phyloP scores from a whole-genome alignment of 2,888 invertebrate genomes.

The Acanthoscelides obtectus region DNA sequence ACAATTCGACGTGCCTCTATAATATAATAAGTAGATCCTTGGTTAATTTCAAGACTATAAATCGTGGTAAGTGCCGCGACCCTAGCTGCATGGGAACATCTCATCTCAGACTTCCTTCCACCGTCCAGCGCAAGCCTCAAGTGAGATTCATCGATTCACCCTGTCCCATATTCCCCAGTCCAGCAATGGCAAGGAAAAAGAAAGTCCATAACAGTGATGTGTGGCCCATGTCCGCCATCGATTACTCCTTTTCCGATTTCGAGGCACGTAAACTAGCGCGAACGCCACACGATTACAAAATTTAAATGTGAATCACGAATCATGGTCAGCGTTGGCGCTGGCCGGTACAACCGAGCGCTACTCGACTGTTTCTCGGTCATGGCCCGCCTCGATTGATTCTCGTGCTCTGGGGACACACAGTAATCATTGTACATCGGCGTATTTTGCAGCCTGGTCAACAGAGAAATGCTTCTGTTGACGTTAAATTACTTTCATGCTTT shows the following conservation, averaged over 20 bases:
- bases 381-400: not conserved
- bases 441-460: not conserved
- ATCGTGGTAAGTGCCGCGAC: no score
- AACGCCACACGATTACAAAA: constrained; percentile 4
- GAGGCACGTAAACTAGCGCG: constrained; percentile 5
- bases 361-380: not conserved
- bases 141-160: not conserved
- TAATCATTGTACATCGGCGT: not conserved
- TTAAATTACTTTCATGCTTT: no score
- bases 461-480: not conserved
- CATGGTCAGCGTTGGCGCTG: not conserved
- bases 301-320: constrained; percentile 1
- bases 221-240: not conserved
- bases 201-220: not conserved
- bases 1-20: no score
- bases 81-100: no score
- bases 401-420: not conserved
- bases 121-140: not conserved
- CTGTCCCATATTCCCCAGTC: not conserved
- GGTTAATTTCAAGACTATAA: no score
- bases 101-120: no score
- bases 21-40: no score
- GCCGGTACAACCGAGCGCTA: not conserved
- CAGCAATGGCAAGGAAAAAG: not conserved
- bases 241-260: constrained; percentile 2